Evolutionary conservation across 2,797 vertebrate genomes (phyloP).

Genomic region (Gobio occitaniae): DNA sequence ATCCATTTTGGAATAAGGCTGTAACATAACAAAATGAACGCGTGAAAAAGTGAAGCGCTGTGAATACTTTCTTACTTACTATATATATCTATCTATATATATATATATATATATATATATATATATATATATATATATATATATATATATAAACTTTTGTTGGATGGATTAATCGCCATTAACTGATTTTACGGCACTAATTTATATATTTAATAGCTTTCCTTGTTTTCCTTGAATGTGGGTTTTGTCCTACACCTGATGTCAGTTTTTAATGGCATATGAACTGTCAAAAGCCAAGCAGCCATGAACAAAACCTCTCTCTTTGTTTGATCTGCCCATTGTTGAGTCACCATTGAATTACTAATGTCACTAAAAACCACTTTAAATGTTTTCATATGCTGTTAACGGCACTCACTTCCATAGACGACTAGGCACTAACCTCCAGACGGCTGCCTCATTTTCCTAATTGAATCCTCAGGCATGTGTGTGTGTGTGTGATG

Average conservation of each 20-base stretch:
- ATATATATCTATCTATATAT: too few species aligned
- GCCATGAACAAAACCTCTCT: conserved; percentile 50
- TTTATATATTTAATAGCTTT: neutral
- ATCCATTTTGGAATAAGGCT: too few species aligned
- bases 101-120: too few species aligned
- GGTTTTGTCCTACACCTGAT: conserved; percentile 7
- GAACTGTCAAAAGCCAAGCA: neutral
- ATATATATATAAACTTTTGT: too few species aligned
- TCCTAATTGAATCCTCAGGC: conserved; percentile 62
- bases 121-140: too few species aligned
- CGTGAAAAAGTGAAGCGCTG: too few species aligned
- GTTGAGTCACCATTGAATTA: conserved; percentile 57
- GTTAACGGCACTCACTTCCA: conserved; percentile 58
- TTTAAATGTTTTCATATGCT: conserved; percentile 68
- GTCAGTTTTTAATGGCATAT: neutral
- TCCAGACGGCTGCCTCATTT: conserved; percentile 50
- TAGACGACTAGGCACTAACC: conserved; percentile 46
- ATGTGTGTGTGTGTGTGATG: conserved; percentile 20
- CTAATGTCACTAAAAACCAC: conserved; percentile 57
- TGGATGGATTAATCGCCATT: too few species aligned
- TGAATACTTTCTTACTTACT: too few species aligned
- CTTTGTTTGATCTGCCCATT: conserved; percentile 60
- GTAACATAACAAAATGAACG: too few species aligned
- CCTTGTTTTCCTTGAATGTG: neutral
- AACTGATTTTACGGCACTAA: neutral